A percentile compares a stretch with the other conserved stretches of the same genome.
These are phyloP conservation scores for Arothron firmamentum DNA, from an alignment of 2,113 vertebrate genomes.

Conservation along the genomic window DNA sequence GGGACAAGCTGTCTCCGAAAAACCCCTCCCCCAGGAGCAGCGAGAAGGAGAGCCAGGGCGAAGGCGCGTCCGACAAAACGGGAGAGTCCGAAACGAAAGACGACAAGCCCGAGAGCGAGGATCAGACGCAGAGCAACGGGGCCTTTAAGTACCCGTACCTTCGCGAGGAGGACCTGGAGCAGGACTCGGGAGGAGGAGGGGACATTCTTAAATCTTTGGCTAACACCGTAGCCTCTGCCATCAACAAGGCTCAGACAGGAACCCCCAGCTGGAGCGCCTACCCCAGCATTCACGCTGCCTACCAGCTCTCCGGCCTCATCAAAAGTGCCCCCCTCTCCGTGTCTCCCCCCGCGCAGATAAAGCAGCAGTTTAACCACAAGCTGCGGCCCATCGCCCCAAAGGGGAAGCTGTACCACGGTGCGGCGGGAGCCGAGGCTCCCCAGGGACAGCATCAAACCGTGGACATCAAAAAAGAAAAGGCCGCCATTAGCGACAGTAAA, in stretches of 20 bases:
- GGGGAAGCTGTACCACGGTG: slow-evolving; percentile 78
- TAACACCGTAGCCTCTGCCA: slow-evolving; percentile 85
- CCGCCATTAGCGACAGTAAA: slow-evolving; percentile 80
- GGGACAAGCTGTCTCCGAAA: slow-evolving; percentile 78
- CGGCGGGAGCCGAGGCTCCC: slow-evolving; percentile 68
- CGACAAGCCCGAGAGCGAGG: slow-evolving; percentile 80
- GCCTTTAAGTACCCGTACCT: slow-evolving; percentile 93
- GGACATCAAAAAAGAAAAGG: slow-evolving; percentile 90
- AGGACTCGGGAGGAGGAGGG: slow-evolving; percentile 88
- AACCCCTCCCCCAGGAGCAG: slow-evolving; percentile 65
- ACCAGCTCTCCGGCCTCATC: slow-evolving; percentile 90
- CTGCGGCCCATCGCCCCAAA: slow-evolving; percentile 92
- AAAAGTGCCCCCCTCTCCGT: slow-evolving; percentile 79
- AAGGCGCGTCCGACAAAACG: slow-evolving; percentile 78
- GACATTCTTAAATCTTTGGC: slow-evolving; percentile 98
- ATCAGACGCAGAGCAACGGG: slow-evolving; percentile 83
- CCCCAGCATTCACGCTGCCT: slow-evolving; percentile 96
- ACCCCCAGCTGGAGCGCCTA: slow-evolving; percentile 92
- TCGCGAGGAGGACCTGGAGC: slow-evolving; percentile 93
- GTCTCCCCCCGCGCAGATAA: slow-evolving; percentile 85
- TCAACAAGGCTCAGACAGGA: slow-evolving; percentile 79
- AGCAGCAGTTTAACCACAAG: slow-evolving; percentile 88
- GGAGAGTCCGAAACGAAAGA: slow-evolving; percentile 79
- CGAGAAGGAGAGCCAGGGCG: slow-evolving; percentile 78
- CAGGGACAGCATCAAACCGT: slow-evolving; percentile 73